phyloP scores from a whole-genome alignment of 2,797 vertebrate species.

The Neosalanx taihuensis region DNA sequence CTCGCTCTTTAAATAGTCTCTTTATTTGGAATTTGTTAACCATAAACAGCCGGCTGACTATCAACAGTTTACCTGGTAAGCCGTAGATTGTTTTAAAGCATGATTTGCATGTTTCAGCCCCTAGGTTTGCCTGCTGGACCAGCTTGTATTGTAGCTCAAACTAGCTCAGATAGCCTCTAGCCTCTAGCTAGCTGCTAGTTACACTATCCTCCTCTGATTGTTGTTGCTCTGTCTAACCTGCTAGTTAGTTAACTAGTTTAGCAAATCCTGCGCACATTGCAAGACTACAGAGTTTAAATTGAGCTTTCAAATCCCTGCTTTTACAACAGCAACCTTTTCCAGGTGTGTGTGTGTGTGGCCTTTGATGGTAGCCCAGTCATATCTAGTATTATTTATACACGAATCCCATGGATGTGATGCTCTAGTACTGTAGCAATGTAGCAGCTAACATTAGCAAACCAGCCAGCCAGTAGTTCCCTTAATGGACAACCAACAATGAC shows the following conservation, averaged over 20 bases:
- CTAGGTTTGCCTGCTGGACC: slow-evolving; percentile 32
- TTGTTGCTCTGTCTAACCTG: not conserved
- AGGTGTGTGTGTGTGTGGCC: no score
- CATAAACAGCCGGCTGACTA: slow-evolving; percentile 11
- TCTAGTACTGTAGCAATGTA: no score
- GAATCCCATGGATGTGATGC: no score
- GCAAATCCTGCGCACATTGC: not conserved
- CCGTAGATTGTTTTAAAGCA: slow-evolving; percentile 10
- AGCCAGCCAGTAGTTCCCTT: not conserved
- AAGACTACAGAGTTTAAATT: no score
- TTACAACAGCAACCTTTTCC: not conserved
- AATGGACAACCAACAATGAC: no score
- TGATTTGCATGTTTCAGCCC: slow-evolving; percentile 15
- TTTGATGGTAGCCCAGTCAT: no score
- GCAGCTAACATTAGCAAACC: not conserved
- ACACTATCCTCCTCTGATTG: no score
- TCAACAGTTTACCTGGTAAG: slow-evolving; percentile 52
- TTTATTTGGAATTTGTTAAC: slow-evolving; percentile 26
- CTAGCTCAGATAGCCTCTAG: no score
- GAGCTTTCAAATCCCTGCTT: not conserved
- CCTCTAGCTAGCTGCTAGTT: no score
- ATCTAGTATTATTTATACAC: no score
- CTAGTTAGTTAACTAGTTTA: not conserved
- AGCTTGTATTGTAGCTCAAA: not conserved
- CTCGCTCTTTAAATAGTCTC: slow-evolving; percentile 26